Base-by-base conservation (phyloP, 2,888 invertebrate genomes). In the Stenodema calcarata region DNA sequence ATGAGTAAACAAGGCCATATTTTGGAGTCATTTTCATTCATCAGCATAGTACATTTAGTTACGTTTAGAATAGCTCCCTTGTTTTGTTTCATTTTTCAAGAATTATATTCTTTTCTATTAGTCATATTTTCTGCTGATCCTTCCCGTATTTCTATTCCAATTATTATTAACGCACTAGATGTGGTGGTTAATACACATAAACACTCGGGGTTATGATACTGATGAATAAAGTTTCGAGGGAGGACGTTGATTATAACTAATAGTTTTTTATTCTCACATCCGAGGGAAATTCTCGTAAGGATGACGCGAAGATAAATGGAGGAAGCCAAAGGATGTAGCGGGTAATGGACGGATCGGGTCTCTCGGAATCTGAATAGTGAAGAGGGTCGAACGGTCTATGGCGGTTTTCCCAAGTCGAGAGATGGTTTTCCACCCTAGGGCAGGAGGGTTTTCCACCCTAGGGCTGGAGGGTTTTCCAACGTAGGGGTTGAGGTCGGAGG, bases 241-340 rank as follows among this genome's bases (percentile, higher is more conserved):
- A 7, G 41, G 73, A 75, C 30, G 73, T 75, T 75, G 73, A 75
- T 75, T 75, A 75, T 75, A 75, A 75, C 35, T 75, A 75, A 75
- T 75, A 27, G 73, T 35, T 35, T 41, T 41, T 75, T 35, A 4
- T 35, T 7, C 35, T 7, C 35, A 4, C 35, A 35, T 7, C 4
- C 35, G 30, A 35, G 16, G 30, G 73, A 75, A 75, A 35, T 75
- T 75, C 73, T 41, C 16, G n/a, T 9, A 14, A 7, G n/a, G 35
- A 28, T 16, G 28, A 73, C n/a, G 18, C 73, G 73, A 75, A 75
- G 41, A 41, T 75, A 27, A 62, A 62, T 75, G 30, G 30, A 41
- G 73, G 35, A 12, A 28, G 73, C 6, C 18, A 35, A 70, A 30
- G 70, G 35, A 75, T 75, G 73, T 75, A 30, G 18, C 35, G 73